These are phyloP conservation scores for Perca fluviatilis DNA, from an alignment of 2,113 vertebrate species.

Conservation along the genomic window DNA sequence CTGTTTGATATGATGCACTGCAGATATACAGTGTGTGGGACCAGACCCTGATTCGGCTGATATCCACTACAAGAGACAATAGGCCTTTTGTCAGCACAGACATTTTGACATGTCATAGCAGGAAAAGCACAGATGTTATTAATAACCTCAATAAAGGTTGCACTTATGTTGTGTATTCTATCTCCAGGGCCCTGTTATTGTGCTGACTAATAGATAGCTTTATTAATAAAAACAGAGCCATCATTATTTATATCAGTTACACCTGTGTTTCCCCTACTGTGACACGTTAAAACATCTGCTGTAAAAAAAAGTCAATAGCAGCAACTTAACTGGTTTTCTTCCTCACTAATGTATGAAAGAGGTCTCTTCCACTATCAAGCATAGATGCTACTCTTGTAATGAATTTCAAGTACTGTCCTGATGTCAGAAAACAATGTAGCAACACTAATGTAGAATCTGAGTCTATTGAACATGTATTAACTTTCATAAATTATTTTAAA, in stretches of 20 bases:
- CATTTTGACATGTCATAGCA: background rate
- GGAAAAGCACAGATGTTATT: slow-evolving; percentile 6
- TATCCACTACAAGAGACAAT: slow-evolving; percentile 14
- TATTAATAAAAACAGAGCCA: slow-evolving; percentile 24
- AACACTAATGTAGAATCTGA: background rate
- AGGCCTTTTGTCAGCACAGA: background rate
- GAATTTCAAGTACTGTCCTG: background rate
- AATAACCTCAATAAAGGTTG: slow-evolving; percentile 29
- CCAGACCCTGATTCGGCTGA: background rate
- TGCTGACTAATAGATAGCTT: slow-evolving; percentile 4
- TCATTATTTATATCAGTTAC: slow-evolving; percentile 32
- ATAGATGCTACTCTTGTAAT: background rate
- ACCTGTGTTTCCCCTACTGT: slow-evolving; percentile 15
- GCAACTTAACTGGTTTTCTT: background rate
- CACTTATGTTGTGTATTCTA: background rate
- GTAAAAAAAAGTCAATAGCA: background rate
- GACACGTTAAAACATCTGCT: background rate
- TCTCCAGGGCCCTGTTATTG: background rate
- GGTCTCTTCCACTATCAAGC: background rate
- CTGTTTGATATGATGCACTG: slow-evolving; percentile 6
- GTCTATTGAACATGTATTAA: background rate
- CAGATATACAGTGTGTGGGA: background rate
- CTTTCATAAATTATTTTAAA: too few relatives aligned
- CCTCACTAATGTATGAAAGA: background rate
- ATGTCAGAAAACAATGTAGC: background rate